Evolutionary conservation across 2,797 vertebrate genomes (phyloP).

Genomic region (Sibirionetta formosa): DNA sequence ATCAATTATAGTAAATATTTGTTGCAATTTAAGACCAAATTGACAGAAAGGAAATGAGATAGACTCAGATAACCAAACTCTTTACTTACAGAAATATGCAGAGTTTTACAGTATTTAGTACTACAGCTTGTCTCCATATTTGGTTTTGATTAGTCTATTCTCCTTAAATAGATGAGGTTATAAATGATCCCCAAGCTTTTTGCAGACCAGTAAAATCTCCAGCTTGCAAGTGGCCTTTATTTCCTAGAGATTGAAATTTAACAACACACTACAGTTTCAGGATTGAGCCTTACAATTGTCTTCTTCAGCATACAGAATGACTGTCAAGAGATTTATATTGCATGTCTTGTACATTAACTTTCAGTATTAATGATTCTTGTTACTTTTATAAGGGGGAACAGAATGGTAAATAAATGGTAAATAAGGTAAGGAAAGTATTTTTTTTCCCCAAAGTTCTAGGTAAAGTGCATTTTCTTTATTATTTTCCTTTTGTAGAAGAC

Average conservation of each 20-base stretch:
- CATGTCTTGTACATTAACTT: background rate
- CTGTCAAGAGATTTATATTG: background rate
- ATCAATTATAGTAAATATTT: background rate
- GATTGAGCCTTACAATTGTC: background rate
- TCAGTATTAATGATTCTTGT: background rate
- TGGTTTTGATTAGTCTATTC: background rate
- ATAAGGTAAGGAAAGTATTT: accelerated
- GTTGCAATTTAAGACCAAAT: background rate
- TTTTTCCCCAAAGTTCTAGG: background rate
- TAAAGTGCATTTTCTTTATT: background rate
- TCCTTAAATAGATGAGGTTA: background rate
- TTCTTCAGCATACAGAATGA: background rate
- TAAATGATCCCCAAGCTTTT: background rate
- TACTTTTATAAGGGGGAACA: background rate
- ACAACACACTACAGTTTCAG: background rate
- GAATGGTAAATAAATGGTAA: background rate
- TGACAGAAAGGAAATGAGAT: background rate
- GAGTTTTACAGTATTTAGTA: background rate
- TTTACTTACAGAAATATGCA: background rate
- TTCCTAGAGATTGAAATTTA: background rate
- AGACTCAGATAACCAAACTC: background rate
- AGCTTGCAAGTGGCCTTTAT: background rate
- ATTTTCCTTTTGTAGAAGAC: background rate
- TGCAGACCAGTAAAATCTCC: background rate
- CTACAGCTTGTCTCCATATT: background rate